Conservation (phyloP, 2,888 invertebrate genomes). For the Eupithecia dodoneata region DNA sequence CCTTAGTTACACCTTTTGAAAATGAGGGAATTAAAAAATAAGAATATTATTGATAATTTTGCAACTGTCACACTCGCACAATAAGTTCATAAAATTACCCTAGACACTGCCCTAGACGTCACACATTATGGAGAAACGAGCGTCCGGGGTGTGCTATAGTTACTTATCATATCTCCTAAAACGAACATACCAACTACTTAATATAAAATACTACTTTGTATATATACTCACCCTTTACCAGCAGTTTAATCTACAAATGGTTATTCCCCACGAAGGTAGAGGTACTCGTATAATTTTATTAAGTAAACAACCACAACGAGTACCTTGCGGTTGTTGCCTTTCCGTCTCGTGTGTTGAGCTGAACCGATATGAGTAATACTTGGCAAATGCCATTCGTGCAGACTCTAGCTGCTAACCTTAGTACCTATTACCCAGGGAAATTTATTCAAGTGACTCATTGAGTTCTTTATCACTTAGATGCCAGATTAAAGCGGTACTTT, state of each 20-base stretch:
- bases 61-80: no score
- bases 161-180: background rate
- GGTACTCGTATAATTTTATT: background rate
- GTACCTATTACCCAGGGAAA: background rate
- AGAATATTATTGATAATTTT: no score
- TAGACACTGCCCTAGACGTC: no score
- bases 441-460: background rate
- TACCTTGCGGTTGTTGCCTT: background rate
- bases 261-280: constrained; percentile 1
- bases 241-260: constrained; percentile 2
- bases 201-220: background rate
- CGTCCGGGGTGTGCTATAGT: no score
- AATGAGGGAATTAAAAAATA: no score
- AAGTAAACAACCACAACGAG: background rate
- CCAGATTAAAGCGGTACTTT: background rate
- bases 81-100: no score
- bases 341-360: background rate
- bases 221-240: background rate
- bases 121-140: no score
- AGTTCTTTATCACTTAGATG: background rate
- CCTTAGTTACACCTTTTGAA: no score
- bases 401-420: background rate
- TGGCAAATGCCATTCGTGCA: background rate
- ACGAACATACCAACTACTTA: background rate
- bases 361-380: background rate